Base-by-base conservation (phyloP, 1,140 invertebrate genomes). In the Cydia pomonella region DNA sequence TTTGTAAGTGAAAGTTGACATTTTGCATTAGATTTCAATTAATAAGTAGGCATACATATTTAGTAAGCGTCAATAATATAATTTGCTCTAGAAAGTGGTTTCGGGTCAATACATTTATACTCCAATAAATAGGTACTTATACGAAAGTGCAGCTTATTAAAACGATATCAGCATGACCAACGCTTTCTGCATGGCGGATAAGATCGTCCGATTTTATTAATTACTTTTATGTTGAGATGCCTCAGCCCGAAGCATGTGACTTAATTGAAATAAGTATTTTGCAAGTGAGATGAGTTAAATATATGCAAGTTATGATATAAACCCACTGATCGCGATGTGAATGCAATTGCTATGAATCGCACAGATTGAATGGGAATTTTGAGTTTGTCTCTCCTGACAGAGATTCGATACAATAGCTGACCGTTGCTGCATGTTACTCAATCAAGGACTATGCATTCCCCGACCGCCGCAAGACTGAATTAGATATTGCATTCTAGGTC, bases 111-210 rank as follows among this genome's bases (percentile, higher is more conserved):
- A 69, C 29, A 69, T 69, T 69, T 13, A 69, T 29, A 29, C 27
- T 69, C 7, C 23, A 33, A 69, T 38, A 72, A 72, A 72, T 81
- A 80, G 75, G 69, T 71, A 66, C 63, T 33, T 73, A 66, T 74
- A 78, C 71, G 79, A 78, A 85, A 78, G 81, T 82, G 83, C 85
- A 87, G 89, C 89, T 91, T 90, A 80, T 85, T 81, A 76, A 86
- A 84, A 80, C 78, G 79, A 82, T 86, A 88, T 82, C 84, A 89
- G 91, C 91, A 93, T 93, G 91, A 90, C 85, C 87, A 89, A 66
- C 27, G 91, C 91, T 93, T 92, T 84, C 82, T 93, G 91, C 91
- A 93, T 93, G 91, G 89, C 90, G 88, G 86, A 90, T 84, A 82
- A 85, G 75, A 87, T 75, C 86, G 87, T 90, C 89, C 88, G 82